phyloP scores from a whole-genome alignment of 2,888 invertebrate genomes.

The Rhingia rostrata region DNA sequence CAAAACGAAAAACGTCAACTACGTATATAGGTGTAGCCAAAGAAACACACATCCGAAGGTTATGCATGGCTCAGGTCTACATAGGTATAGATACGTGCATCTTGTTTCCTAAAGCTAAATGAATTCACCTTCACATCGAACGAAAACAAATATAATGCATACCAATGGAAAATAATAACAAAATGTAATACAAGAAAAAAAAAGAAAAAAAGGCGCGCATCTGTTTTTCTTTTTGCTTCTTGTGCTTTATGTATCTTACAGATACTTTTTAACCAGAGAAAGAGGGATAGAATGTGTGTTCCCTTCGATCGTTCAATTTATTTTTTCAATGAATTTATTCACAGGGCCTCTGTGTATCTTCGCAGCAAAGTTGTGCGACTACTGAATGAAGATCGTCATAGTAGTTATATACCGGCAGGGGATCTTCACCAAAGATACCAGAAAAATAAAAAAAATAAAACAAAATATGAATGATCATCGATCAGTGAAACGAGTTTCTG shows the following conservation, averaged over 20 bases:
- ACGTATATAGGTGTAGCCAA: conserved; percentile 14
- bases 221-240: conserved; percentile 9
- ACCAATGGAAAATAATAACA: conserved; percentile 34
- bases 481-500: conserved; percentile 56
- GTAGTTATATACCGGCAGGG: neutral
- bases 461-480: conserved; percentile 62
- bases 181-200: conserved; percentile 21
- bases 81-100: neutral
- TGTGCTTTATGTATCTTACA: conserved; percentile 1
- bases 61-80: conserved; percentile 5
- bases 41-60: conserved; percentile 57
- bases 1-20: neutral
- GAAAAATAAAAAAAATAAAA: neutral
- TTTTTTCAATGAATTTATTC: conserved; percentile 61
- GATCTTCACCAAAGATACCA: conserved; percentile 1
- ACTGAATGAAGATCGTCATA: conserved; percentile 60
- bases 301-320: conserved; percentile 47
- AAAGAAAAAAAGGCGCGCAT: conserved; percentile 28
- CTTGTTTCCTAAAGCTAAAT: conserved; percentile 32
- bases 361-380: conserved; percentile 6
- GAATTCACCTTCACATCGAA: conserved; percentile 61
- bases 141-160: conserved; percentile 16
- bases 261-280: conserved; percentile 15
- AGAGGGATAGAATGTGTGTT: conserved; percentile 1
- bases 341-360: conserved; percentile 7